phyloP scores from a whole-genome alignment of 2,797 vertebrate species.

The Sarcophilus harrisii region DNA sequence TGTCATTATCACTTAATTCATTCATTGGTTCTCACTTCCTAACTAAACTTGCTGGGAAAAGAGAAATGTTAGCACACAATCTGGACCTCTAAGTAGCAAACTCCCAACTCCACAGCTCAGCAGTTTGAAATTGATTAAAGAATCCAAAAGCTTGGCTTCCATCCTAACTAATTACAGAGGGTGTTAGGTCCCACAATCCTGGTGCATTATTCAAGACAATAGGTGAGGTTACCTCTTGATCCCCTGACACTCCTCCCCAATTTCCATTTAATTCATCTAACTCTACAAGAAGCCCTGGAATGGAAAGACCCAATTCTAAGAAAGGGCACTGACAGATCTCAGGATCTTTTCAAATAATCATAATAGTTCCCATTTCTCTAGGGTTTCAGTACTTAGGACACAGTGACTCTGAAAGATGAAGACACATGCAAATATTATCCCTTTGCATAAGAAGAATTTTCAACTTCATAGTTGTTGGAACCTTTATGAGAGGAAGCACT shows the following conservation, averaged over 20 bases:
- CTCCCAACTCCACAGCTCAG: background rate
- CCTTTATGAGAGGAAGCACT: background rate
- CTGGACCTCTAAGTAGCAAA: conserved; percentile 14
- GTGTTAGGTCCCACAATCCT: background rate
- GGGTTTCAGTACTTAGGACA: background rate
- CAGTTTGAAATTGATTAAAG: conserved; percentile 63
- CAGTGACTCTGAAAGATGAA: background rate
- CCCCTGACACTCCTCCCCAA: background rate
- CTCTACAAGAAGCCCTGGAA: background rate
- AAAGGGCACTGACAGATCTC: background rate
- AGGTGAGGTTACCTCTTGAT: conserved; percentile 25
- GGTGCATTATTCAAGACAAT: conserved; percentile 58
- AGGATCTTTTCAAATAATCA: background rate
- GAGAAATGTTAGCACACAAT: fast-evolving
- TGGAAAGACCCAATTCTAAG: background rate
- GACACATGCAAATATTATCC: background rate
- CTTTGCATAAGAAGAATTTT: background rate
- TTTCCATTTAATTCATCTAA: background rate
- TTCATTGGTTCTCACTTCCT: conserved; percentile 16
- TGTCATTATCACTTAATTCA: background rate
- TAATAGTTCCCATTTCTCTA: background rate
- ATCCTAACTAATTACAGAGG: conserved; percentile 50
- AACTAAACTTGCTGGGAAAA: conserved; percentile 31
- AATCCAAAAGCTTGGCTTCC: conserved; percentile 49
- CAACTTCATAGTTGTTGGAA: background rate